Conservation (phyloP, 2,113 vertebrate species). For the Ammodytes marinus region DNA sequence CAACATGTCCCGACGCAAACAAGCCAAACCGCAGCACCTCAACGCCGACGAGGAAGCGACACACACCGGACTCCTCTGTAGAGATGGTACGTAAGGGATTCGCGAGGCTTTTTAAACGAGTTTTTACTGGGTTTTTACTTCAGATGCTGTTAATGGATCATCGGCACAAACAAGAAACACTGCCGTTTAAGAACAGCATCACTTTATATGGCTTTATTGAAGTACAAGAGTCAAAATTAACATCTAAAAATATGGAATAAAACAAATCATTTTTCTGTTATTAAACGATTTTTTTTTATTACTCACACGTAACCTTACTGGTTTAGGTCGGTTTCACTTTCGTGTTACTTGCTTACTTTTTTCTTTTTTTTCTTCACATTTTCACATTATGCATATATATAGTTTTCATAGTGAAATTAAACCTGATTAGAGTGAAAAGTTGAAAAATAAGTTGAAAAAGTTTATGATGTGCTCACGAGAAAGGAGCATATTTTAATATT, state of each 20-base stretch:
- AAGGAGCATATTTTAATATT: not conserved
- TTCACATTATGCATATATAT: too few species aligned
- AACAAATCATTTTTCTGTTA: too few species aligned
- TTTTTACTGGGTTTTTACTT: conserved; percentile 6
- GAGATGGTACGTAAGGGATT: conserved; percentile 83
- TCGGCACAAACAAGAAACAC: not conserved
- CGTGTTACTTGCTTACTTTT: not conserved
- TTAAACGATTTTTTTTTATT: too few species aligned
- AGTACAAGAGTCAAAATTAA: not conserved
- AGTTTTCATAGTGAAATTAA: not conserved
- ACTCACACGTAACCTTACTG: not conserved
- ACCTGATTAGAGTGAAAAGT: not conserved
- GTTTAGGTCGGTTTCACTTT: not conserved
- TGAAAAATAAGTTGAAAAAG: not conserved
- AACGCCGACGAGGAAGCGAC: conserved; percentile 88
- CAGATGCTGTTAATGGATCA: not conserved
- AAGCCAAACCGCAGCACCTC: conserved; percentile 96
- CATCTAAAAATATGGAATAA: not conserved
- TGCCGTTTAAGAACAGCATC: not conserved
- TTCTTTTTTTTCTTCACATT: not conserved
- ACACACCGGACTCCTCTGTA: conserved; percentile 82
- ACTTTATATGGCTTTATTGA: not conserved
- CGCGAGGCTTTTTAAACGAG: not conserved
- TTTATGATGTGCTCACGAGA: not conserved
- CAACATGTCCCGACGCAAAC: conserved; percentile 98